These are phyloP conservation scores for Podarcis siculus DNA, from an alignment of 2,797 vertebrate genomes.

Conservation along the genomic window DNA sequence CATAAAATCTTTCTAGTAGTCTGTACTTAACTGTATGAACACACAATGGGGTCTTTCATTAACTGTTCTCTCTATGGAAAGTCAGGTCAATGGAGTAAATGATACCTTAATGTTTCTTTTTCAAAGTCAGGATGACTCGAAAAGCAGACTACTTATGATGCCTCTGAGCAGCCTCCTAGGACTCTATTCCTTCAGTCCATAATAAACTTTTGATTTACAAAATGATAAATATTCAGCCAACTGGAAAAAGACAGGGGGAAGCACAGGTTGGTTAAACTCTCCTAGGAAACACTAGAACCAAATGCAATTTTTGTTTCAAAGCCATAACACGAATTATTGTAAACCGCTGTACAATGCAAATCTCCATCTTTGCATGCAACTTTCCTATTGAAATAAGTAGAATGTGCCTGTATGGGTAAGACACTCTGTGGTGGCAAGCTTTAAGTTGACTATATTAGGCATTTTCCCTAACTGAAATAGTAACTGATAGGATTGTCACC, in stretches of 20 bases:
- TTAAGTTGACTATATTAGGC: background rate
- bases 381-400: background rate
- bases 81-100: constrained; percentile 73
- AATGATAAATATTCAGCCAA: constrained; percentile 46
- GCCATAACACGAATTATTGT: background rate
- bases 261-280: constrained; percentile 40
- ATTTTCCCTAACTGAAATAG: background rate
- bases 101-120: constrained; percentile 78
- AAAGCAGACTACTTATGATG: constrained; percentile 68
- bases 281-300: constrained; percentile 33
- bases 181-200: constrained; percentile 54
- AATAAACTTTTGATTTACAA: constrained; percentile 43
- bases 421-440: background rate
- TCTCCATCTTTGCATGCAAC: background rate
- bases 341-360: background rate
- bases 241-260: constrained; percentile 39
- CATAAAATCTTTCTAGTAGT: constrained; percentile 66
- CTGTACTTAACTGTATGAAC: constrained; percentile 64
- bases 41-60: constrained; percentile 80
- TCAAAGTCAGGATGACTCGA: constrained; percentile 72
- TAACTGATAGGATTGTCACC: background rate
- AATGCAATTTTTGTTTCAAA: constrained; percentile 27
- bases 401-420: background rate
- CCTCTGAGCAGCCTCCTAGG: constrained; percentile 35
- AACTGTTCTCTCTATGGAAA: constrained; percentile 66